Percentiles rank a stretch among this genome's conserved stretches.
Conservation (phyloP, 2,888 invertebrate genomes). For the Tolmerus cingulatus region DNA sequence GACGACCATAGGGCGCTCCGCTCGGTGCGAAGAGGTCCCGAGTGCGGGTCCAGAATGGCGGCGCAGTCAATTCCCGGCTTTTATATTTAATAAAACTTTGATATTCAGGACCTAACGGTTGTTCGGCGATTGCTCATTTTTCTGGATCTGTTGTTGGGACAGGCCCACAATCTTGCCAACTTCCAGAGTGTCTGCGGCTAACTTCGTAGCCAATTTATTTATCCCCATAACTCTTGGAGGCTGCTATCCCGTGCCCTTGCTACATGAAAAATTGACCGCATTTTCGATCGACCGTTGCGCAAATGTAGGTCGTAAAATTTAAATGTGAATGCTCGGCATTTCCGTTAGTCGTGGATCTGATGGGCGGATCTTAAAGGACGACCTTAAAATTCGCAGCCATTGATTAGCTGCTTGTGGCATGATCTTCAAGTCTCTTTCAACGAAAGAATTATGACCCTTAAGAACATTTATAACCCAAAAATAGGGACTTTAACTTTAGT, state of each 20-base stretch:
- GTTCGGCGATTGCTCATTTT: conserved; percentile 42
- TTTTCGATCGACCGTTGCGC: neutral
- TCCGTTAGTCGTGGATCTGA: neutral
- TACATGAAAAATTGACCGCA: conserved; percentile 34
- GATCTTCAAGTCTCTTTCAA: neutral
- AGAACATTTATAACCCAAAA: no score
- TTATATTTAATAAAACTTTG: conserved; percentile 40
- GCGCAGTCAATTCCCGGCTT: neutral
- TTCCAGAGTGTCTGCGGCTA: neutral
- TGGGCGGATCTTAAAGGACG: neutral
- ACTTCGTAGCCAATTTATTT: conserved; percentile 30
- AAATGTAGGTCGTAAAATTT: conserved; percentile 40
- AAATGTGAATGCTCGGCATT: neutral
- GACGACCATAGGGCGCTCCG: conserved; percentile 27
- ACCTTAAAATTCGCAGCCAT: neutral
- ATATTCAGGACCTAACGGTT: conserved; percentile 47
- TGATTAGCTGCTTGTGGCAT: neutral
- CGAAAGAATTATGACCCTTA: neutral
- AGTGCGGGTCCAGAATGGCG: neutral
- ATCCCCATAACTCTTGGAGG: conserved; percentile 25
- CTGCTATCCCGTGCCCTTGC: neutral
- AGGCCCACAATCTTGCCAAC: neutral
- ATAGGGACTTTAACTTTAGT: no score
- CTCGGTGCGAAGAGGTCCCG: neutral
- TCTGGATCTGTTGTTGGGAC: conserved; percentile 1